These are phyloP conservation scores for Sminthurinus aureus DNA, from an alignment of 2,888 invertebrate genomes.

Conservation along the genomic window DNA sequence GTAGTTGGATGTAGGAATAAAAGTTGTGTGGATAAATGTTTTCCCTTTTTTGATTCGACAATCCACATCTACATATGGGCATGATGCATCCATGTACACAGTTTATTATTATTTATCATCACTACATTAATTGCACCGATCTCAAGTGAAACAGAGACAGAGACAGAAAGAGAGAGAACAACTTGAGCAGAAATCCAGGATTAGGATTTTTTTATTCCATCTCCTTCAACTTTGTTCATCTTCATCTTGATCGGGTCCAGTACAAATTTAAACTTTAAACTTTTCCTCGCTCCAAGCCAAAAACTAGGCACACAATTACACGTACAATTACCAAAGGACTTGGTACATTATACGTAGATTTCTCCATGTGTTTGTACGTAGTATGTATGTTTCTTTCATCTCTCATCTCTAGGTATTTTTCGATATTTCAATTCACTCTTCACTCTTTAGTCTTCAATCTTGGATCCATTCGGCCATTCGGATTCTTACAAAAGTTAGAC, in stretches of 20 bases:
- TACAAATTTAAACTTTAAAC: constrained; percentile 23
- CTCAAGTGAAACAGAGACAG: neutral
- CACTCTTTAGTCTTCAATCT: too few relatives aligned
- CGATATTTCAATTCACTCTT: neutral
- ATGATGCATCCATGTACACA: constrained; percentile 6
- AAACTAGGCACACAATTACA: neutral
- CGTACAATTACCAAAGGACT: neutral
- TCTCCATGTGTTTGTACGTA: neutral
- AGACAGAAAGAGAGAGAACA: neutral
- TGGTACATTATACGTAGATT: neutral
- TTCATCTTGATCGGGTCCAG: neutral
- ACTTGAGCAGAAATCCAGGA: neutral
- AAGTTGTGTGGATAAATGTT: neutral
- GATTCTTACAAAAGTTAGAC: neutral
- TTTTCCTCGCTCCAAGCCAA: constrained; percentile 16
- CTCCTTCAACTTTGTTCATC: neutral
- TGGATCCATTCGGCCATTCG: neutral
- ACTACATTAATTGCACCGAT: constrained; percentile 32
- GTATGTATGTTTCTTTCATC: neutral
- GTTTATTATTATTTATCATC: constrained; percentile 36
- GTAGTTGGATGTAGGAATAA: neutral
- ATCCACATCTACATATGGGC: constrained; percentile 19
- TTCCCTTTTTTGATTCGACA: neutral
- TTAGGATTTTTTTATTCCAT: too few relatives aligned
- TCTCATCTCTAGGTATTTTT: neutral